A percentile compares a stretch with the other conserved stretches of the same genome.
These are phyloP conservation scores for Acanthiza pusilla DNA, from an alignment of 2,797 vertebrate species.

Conservation along the genomic window DNA sequence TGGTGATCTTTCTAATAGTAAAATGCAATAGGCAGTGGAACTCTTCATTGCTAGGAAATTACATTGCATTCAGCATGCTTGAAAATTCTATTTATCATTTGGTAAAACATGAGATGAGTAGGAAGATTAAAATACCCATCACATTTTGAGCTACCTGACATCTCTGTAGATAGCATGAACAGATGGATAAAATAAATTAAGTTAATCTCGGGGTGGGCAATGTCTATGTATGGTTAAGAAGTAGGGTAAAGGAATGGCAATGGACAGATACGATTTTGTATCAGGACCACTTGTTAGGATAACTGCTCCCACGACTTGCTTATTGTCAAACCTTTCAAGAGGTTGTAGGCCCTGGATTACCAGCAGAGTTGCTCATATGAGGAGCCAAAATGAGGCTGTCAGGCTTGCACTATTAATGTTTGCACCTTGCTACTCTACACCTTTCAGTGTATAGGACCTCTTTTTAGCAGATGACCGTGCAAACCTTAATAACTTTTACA, in stretches of 20 bases:
- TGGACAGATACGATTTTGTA: neutral
- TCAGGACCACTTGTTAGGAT: neutral
- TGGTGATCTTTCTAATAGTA: neutral
- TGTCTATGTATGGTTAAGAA: neutral
- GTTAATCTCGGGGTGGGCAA: neutral
- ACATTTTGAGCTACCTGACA: neutral
- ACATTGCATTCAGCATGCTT: neutral
- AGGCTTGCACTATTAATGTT: neutral
- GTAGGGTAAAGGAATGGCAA: neutral
- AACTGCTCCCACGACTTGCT: neutral
- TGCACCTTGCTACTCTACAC: neutral
- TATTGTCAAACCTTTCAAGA: neutral
- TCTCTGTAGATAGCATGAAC: neutral
- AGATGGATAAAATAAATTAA: neutral
- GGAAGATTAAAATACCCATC: neutral
- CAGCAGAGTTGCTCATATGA: neutral
- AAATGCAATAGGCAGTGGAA: neutral
- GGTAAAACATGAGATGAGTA: neutral
- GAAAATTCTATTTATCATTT: neutral
- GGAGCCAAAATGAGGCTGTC: neutral
- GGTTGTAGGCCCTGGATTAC: neutral
- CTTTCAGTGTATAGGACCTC: neutral
- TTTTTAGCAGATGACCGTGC: neutral
- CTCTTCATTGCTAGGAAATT: neutral
- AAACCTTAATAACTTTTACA: neutral